Evolutionary conservation across 2,888 invertebrate genomes (phyloP), one percentile per base, ranked within the genome.

Genomic region (Lasioglossum vierecki): DNA sequence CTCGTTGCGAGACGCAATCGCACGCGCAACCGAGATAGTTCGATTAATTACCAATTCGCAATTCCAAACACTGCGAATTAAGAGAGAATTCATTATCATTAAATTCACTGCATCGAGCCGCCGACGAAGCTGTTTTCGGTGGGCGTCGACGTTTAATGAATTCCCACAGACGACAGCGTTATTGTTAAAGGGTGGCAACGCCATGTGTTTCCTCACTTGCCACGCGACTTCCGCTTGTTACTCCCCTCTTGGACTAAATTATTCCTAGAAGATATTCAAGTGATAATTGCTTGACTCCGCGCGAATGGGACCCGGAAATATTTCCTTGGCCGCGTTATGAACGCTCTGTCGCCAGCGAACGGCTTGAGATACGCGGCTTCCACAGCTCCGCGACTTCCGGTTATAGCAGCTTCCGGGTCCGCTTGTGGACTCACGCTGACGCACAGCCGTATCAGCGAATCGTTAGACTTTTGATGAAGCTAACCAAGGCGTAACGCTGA

Each of bases 271-370:
- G 41, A 39, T 39, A 68, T 41, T 68, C 68, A 39, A 39, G 41
- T n/a, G 68, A 68, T 68, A 68, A 68, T 68, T 68, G 41, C 68
- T n/a, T 0, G 22, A 39, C 68, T 41, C 11, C 13, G 30, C 11
- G 30, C 26, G 68, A 53, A 53, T 60, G 35, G 53, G 44, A 41
- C 53, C 11, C 68, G 78, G 63, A 78, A 77, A 71, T 63, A 22
- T 53, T 66, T 68, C 57, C 70, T n/a, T 60, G 79, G 60, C 26
- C 70, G 68, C 22, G 78, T 39, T 83, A 53, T 63, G 74, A 84
- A 83, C 78, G 75, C 60, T 35, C 22, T 2, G 30, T n/a, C 30
- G 39, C 53, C 35, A n/a, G 30, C 8, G 39, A 39, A 26, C 46
- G 49, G 13, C 41, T 39, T n/a, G 57, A 82, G 68, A 78, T 84